Percentiles rank a stretch among this genome's conserved stretches.
phyloP scores from a whole-genome alignment of 2,113 vertebrate genomes.

The Hystrix cristata region DNA sequence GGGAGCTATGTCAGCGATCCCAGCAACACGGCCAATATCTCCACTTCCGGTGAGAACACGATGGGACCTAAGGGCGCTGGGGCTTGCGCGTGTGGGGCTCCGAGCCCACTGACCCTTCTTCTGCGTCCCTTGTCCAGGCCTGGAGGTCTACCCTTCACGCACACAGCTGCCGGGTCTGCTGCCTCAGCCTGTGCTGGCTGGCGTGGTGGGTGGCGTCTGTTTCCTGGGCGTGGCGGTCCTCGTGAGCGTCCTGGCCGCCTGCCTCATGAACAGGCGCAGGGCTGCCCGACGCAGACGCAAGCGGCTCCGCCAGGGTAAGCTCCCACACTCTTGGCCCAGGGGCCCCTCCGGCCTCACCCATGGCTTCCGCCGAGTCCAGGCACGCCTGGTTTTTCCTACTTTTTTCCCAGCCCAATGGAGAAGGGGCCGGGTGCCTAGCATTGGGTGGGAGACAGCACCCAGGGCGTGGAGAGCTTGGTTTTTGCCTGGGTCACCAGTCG shows the following conservation, averaged over 20 bases:
- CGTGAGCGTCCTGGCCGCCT: constrained; percentile 93
- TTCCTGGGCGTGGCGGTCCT: constrained; percentile 95
- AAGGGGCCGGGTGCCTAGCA: background rate
- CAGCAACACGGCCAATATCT: constrained; percentile 93
- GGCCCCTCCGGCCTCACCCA: background rate
- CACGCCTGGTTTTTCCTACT: background rate
- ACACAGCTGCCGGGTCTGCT: constrained; percentile 92
- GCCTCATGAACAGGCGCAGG: constrained; percentile 93
- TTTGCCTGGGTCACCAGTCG: constrained; percentile 77
- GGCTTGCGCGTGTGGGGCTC: too few species aligned
- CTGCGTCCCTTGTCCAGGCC: constrained; percentile 87
- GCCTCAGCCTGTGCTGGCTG: constrained; percentile 94
- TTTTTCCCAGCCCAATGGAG: background rate
- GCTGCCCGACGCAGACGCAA: constrained; percentile 80
- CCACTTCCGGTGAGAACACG: constrained; percentile 91
- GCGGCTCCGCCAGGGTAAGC: constrained; percentile 88
- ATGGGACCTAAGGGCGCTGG: background rate
- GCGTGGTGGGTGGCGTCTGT: constrained; percentile 94
- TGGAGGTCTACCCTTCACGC: constrained; percentile 94
- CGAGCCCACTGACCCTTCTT: background rate
- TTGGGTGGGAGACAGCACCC: background rate
- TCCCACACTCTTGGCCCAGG: background rate
- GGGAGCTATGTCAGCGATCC: constrained; percentile 93
- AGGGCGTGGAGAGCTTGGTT: background rate
- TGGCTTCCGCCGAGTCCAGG: background rate